phyloP scores from a whole-genome alignment of 2,113 vertebrate genomes.

The Mastomys coucha region DNA sequence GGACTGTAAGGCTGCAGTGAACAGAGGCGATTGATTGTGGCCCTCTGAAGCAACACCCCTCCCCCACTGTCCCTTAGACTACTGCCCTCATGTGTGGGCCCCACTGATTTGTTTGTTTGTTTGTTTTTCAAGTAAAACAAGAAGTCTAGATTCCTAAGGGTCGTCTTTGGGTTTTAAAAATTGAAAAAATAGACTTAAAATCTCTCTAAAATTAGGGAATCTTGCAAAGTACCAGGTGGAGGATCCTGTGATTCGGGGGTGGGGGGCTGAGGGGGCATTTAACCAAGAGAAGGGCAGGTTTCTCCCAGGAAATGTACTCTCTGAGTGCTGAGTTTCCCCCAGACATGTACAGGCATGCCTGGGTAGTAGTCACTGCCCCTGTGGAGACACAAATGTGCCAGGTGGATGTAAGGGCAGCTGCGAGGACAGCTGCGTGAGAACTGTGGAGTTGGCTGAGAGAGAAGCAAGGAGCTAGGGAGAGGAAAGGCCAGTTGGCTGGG shows the following conservation, averaged over 20 bases:
- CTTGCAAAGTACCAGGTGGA: not conserved
- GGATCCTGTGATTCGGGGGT: not conserved
- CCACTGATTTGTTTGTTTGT: not conserved
- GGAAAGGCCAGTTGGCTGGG: not conserved
- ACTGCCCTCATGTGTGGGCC: not conserved
- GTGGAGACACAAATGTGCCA: not conserved
- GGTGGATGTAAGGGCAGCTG: no score
- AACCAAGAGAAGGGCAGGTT: not conserved
- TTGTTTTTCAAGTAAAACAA: conserved; percentile 34
- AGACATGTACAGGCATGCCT: not conserved
- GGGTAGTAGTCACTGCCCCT: no score
- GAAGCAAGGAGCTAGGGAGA: not conserved
- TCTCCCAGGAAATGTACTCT: no score
- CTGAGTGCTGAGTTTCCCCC: not conserved
- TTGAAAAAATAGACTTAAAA: not conserved
- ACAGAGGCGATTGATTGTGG: fast-evolving
- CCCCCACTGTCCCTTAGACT: not conserved
- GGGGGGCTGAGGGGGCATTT: not conserved
- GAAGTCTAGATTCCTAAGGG: not conserved
- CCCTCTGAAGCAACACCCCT: not conserved
- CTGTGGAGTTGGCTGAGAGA: not conserved
- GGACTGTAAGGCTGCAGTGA: not conserved
- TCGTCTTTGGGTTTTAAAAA: not conserved
- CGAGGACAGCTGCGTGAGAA: not conserved
- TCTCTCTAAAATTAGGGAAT: not conserved